These are phyloP conservation scores for Melieria crassipennis DNA, from an alignment of 2,888 invertebrate genomes.

Conservation along the genomic window DNA sequence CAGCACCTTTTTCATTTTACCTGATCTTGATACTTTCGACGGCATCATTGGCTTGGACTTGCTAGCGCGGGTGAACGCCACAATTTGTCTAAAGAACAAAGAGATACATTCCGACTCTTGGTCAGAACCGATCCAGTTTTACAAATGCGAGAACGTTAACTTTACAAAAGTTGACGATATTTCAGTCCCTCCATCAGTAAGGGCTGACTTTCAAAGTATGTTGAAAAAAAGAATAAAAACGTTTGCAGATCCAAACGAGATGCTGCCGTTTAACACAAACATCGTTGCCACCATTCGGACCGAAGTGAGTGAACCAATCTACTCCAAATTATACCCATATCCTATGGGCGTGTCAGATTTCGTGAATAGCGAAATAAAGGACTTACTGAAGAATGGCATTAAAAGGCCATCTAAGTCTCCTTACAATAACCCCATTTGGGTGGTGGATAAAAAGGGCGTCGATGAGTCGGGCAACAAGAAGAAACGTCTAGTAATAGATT, in stretches of 20 bases:
- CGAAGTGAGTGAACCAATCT: slow-evolving; percentile 23
- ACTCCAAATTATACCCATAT: slow-evolving; percentile 32
- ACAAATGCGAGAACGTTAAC: slow-evolving; percentile 27
- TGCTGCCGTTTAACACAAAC: slow-evolving; percentile 30
- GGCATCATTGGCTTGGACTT: slow-evolving; percentile 33
- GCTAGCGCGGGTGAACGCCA: slow-evolving; percentile 15
- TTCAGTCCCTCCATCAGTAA: slow-evolving; percentile 12
- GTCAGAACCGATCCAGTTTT: slow-evolving; percentile 27
- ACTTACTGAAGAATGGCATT: slow-evolving; percentile 28
- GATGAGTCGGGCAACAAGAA: slow-evolving; percentile 27
- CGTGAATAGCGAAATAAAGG: slow-evolving; percentile 26
- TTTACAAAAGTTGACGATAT: slow-evolving; percentile 11
- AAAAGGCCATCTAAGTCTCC: slow-evolving; percentile 30
- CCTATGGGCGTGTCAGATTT: slow-evolving; percentile 31
- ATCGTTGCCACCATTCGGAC: slow-evolving; percentile 31
- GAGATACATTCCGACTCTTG: slow-evolving; percentile 20
- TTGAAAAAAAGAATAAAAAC: slow-evolving; percentile 20
- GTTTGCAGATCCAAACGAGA: slow-evolving; percentile 32
- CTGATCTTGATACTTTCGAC: slow-evolving; percentile 16
- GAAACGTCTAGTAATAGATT: slow-evolving; percentile 32
- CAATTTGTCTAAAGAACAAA: slow-evolving; percentile 23
- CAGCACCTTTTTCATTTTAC: slow-evolving; percentile 27
- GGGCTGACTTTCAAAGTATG: slow-evolving; percentile 21
- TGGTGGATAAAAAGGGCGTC: slow-evolving; percentile 33
- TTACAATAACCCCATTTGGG: slow-evolving; percentile 34